Evolutionary conservation across 2,113 vertebrate species (phyloP).

Genomic region (Poeciliopsis prolifica): DNA sequence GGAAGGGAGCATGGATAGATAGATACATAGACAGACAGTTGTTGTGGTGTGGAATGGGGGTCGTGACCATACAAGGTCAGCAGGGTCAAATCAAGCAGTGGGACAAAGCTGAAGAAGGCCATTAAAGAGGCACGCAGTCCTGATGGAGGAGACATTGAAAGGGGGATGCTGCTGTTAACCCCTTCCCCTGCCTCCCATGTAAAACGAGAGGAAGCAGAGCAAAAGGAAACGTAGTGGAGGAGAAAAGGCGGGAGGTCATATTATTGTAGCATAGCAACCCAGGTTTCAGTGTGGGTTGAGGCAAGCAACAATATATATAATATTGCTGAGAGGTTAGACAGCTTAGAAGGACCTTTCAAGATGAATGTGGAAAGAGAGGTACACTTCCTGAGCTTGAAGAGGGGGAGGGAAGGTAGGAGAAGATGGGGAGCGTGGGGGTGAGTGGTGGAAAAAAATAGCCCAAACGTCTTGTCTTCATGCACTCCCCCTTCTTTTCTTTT

Average conservation of each 20-base stretch:
- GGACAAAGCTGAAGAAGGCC: conserved; percentile 63
- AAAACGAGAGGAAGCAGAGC: conserved; percentile 52
- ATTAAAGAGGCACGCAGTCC: conserved; percentile 68
- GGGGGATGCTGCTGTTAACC: conserved; percentile 61
- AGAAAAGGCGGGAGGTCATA: conserved; percentile 76
- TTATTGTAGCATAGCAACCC: conserved; percentile 80
- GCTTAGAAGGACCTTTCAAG: conserved; percentile 80
- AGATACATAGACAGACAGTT: conserved; percentile 51
- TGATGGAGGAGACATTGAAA: conserved; percentile 47
- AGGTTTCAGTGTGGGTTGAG: conserved; percentile 79
- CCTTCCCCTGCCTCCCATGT: conserved; percentile 60
- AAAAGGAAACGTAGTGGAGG: conserved; percentile 69
- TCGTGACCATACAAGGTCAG: conserved; percentile 66
- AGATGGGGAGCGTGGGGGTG: conserved; percentile 54
- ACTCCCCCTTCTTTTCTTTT: conserved; percentile 38
- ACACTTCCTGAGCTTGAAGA: conserved; percentile 65
- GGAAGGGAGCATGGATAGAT: neutral
- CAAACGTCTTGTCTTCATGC: conserved; percentile 66
- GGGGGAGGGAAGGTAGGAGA: conserved; percentile 63
- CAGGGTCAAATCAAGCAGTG: conserved; percentile 72
- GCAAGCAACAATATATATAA: conserved; percentile 77
- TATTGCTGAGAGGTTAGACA: conserved; percentile 78
- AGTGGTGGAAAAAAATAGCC: conserved; percentile 63
- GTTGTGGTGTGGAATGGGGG: conserved; percentile 70
- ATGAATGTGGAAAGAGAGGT: conserved; percentile 77